Percentiles rank a stretch among this genome's conserved stretches.
Evolutionary conservation across 2,888 invertebrate species (phyloP).

Genomic region (Vannuccia rotundouncinata): DNA sequence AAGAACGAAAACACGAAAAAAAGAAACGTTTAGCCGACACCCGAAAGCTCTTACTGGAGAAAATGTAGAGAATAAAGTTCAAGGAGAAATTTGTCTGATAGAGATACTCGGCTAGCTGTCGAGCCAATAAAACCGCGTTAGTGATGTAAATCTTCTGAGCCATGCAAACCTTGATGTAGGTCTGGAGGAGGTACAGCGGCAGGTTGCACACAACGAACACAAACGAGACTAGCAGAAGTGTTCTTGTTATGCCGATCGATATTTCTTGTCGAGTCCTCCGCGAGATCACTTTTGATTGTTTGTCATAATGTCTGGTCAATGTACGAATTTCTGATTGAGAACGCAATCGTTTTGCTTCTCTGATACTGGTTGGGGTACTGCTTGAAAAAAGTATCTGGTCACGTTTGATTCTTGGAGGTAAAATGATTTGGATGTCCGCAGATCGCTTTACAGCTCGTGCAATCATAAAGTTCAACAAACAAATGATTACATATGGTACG

Average conservation of each 20-base stretch:
- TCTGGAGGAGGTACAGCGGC: background rate
- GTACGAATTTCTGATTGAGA: background rate
- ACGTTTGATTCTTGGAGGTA: background rate
- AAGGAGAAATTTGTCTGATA: constrained; percentile 9
- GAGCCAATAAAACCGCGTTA: background rate
- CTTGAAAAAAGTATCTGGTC: background rate
- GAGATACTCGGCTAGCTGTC: constrained; percentile 6
- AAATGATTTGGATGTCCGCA: background rate
- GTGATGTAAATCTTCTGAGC: background rate
- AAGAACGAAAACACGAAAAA: background rate
- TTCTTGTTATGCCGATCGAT: constrained; percentile 12
- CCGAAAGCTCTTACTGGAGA: constrained; percentile 20
- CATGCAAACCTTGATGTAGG: background rate
- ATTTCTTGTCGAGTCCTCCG: background rate
- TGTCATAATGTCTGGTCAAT: background rate
- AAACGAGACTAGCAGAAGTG: background rate
- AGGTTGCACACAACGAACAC: constrained; percentile 5
- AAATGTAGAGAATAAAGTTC: constrained; percentile 25
- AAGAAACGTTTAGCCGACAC: background rate
- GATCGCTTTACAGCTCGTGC: background rate
- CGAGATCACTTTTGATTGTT: background rate
- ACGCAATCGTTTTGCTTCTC: background rate
- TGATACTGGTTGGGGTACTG: background rate
- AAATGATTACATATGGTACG: background rate
- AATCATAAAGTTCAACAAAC: background rate